Conservation (phyloP, 2,113 vertebrate genomes). For the Neolamprologus sp. region DNA sequence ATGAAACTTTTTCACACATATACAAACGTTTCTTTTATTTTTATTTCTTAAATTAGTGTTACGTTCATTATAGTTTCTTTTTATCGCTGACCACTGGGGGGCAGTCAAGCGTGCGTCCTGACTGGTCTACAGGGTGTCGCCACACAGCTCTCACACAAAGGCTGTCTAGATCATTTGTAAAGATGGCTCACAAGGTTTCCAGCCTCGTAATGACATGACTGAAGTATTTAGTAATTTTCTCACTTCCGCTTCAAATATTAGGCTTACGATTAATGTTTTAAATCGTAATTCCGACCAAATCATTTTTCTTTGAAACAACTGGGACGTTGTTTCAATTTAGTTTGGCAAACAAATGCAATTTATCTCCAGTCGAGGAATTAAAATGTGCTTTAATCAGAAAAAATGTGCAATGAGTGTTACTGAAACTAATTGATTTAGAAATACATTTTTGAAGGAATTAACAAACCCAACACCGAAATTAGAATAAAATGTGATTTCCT, state of each 20-base stretch:
- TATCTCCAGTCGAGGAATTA: background rate
- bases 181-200: background rate
- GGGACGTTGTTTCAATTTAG: background rate
- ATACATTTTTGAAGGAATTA: background rate
- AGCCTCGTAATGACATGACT: background rate
- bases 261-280: background rate
- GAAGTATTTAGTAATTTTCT: background rate
- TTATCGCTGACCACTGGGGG: constrained; percentile 21
- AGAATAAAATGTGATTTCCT: background rate
- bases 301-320: background rate
- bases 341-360: background rate
- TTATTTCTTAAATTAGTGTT: background rate
- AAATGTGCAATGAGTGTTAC: background rate
- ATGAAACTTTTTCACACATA: background rate
- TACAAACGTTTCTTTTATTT: background rate
- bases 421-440: background rate
- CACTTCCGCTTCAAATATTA: background rate
- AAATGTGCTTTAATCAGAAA: background rate
- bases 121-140: background rate
- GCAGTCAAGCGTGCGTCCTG: constrained; percentile 7
- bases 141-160: background rate
- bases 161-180: background rate
- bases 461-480: background rate
- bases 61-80: background rate
- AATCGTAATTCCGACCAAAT: background rate